Evolutionary conservation across 2,113 vertebrate genomes (phyloP), one percentile per base, ranked within the genome.

Genomic region (Corvus hawaiiensis): DNA sequence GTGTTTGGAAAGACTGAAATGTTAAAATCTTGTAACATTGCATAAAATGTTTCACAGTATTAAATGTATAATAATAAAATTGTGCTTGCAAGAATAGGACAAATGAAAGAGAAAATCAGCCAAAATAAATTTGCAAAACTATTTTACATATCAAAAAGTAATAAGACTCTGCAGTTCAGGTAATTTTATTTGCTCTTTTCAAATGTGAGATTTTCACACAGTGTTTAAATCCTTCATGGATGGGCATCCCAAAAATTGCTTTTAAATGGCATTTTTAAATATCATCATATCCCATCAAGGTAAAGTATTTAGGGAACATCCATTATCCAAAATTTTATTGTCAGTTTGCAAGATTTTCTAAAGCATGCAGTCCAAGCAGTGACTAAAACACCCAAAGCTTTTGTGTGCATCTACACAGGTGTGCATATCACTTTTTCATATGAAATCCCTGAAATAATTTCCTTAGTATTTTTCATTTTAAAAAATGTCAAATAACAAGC

Each of bases 121-220:
- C 73, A 85, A 93, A 96, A 84, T 91, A 95, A 88, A 84, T 89
- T 79, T 92, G 13, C 66, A 90, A 39, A 84, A 73, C 10, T 73
- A 63, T 86, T 97, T 95, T 97, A 85, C 68, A 95, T 95, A 96
- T 94, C 61, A 96, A 96, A 96, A 95, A 78, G 16, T 55, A 95
- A 88, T 33, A 69, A 6, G 7, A 37, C 18, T 28, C 15, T 92
- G 24, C 32, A 51, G 37, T 84, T 78, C 49, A 84, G 20, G 66
- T 96, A 71, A 93, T 96, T 96, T 92, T 90, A 56, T 74, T 88
- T 75, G 22, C 37, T 87, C 48, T 80, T 96, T 94, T 81, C 61
- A 94, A 93, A 83, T 74, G 30, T 69, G 43, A 88, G 21, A 71
- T 41, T 88, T 90, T 90, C 76, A 67, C 6, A 3, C 27, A 83